phyloP scores from a whole-genome alignment of 2,113 vertebrate genomes.

The Lamprotornis superbus region DNA sequence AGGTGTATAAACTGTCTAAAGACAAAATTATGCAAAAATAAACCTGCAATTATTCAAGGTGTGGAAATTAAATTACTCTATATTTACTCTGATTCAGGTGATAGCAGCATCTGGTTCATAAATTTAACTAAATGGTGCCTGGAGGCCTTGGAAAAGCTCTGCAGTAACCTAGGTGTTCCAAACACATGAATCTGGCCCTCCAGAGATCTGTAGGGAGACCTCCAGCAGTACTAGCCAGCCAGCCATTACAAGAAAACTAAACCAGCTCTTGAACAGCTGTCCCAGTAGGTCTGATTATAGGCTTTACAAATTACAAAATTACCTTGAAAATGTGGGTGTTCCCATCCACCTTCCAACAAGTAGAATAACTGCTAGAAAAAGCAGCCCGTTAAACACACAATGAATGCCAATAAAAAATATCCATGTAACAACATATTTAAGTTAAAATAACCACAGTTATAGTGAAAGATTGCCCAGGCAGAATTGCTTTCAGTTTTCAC shows the following conservation, averaged over 20 bases:
- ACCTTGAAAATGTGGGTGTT: background rate
- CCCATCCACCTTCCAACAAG: background rate
- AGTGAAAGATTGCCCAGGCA: background rate
- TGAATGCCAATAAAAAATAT: background rate
- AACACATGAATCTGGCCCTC: background rate
- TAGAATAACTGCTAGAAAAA: background rate
- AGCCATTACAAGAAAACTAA: background rate
- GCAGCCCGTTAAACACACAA: fast-evolving
- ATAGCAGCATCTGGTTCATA: background rate
- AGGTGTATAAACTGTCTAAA: background rate
- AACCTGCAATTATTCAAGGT: background rate
- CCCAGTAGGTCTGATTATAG: background rate
- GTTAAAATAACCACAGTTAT: background rate
- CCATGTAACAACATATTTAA: background rate
- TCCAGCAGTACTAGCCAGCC: background rate
- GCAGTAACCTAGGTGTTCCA: background rate
- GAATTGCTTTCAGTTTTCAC: background rate
- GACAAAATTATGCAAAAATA: background rate
- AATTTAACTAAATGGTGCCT: background rate
- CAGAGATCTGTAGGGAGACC: background rate
- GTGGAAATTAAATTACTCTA: background rate
- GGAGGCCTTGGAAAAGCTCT: background rate
- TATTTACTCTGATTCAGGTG: background rate
- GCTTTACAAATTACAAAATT: conserved; percentile 3
- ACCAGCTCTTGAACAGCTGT: background rate